Conservation (phyloP, 1,140 invertebrate genomes). For the Drosophila pseudoananassae region DNA sequence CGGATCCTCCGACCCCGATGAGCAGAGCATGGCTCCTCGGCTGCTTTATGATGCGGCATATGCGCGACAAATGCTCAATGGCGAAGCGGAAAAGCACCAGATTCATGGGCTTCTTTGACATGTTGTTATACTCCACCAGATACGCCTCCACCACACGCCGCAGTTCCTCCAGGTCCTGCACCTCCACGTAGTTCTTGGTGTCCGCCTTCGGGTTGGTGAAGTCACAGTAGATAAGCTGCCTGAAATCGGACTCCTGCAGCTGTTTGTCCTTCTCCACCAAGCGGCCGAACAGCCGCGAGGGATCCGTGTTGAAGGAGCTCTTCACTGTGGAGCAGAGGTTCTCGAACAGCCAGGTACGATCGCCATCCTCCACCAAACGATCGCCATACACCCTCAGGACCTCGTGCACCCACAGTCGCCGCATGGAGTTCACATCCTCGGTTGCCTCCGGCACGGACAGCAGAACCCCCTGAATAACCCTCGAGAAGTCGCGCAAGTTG, state of each 20-base stretch:
- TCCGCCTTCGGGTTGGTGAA: slow-evolving; percentile 97
- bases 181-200: slow-evolving; percentile 94
- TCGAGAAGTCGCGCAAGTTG: slow-evolving; percentile 96
- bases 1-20: slow-evolving; percentile 96
- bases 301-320: slow-evolving; percentile 83
- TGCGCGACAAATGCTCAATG: slow-evolving; percentile 96
- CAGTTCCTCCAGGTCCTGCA: slow-evolving; percentile 92
- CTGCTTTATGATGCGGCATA: slow-evolving; percentile 96
- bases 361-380: slow-evolving; percentile 92
- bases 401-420: slow-evolving; percentile 97
- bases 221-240: slow-evolving; percentile 97
- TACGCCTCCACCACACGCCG: slow-evolving; percentile 94
- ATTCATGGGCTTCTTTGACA: slow-evolving; percentile 99
- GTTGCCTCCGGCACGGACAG: slow-evolving; percentile 96
- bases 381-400: slow-evolving; percentile 97
- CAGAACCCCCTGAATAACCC: slow-evolving; percentile 96
- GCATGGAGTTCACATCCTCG: slow-evolving; percentile 93
- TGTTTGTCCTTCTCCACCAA: slow-evolving; percentile 82
- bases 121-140: slow-evolving; percentile 96
- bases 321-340: slow-evolving; percentile 87
- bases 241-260: slow-evolving; percentile 87
- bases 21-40: slow-evolving; percentile 93
- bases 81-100: slow-evolving; percentile 97
- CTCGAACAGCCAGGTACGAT: slow-evolving; percentile 92
- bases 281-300: slow-evolving; percentile 62